These are phyloP conservation scores for Lobophora halterata DNA, from an alignment of 2,888 invertebrate genomes.

Conservation along the genomic window DNA sequence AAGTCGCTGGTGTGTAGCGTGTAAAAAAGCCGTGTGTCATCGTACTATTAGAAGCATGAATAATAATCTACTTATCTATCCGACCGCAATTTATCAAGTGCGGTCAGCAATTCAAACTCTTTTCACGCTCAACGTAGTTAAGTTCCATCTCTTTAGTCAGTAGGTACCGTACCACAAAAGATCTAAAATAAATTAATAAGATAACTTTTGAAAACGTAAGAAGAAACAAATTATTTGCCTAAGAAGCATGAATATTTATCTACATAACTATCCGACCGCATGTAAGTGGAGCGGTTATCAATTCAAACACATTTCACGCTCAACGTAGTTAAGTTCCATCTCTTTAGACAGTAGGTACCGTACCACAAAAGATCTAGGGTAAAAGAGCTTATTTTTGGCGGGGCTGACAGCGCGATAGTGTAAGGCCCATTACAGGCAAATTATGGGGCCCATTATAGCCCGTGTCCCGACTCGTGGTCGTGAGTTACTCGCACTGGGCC, in stretches of 20 bases:
- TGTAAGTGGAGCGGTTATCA: neutral
- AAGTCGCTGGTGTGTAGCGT: too few relatives aligned
- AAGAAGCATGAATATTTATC: too few relatives aligned
- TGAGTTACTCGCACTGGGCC: conserved; percentile 71
- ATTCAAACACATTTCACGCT: neutral
- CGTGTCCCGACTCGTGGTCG: conserved; percentile 61
- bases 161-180: too few relatives aligned
- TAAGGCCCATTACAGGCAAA: conserved; percentile 66
- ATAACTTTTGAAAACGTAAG: too few relatives aligned
- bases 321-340: conserved; percentile 18
- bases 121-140: too few relatives aligned
- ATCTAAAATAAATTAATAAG: too few relatives aligned
- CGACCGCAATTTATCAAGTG: neutral
- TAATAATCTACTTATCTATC: neutral
- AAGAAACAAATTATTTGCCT: too few relatives aligned
- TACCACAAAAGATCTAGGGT: conserved; percentile 49
- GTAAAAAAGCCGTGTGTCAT: too few relatives aligned
- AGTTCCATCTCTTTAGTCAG: too few relatives aligned
- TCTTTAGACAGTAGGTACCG: too few relatives aligned
- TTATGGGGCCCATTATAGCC: conserved; percentile 75
- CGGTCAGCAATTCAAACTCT: neutral
- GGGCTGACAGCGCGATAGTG: conserved; percentile 77
- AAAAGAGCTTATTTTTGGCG: conserved; percentile 73
- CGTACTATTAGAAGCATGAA: too few relatives aligned
- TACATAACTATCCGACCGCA: neutral